Percentiles rank a stretch among this genome's conserved stretches.
phyloP scores from a whole-genome alignment of 2,797 vertebrate genomes.

The Silurus aristotelis region DNA sequence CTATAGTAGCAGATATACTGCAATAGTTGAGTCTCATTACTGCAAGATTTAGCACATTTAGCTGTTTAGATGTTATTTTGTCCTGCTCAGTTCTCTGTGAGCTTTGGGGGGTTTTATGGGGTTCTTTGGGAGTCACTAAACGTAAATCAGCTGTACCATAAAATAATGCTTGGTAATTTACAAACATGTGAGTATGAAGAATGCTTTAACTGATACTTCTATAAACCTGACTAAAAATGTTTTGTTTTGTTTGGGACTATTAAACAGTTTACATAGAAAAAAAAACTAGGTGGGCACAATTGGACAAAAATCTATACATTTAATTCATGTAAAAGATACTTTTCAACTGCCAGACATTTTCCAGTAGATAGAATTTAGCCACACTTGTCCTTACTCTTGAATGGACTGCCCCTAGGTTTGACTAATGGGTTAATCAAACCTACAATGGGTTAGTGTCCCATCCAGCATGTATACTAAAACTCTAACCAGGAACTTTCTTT shows the following conservation, averaged over 20 bases:
- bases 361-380: background rate
- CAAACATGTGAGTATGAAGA: background rate
- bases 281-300: background rate
- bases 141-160: background rate
- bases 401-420: background rate
- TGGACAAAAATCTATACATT: background rate
- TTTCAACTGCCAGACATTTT: background rate
- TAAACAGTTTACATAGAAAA: background rate
- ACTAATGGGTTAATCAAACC: too few relatives aligned
- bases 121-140: slow-evolving; percentile 7
- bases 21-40: background rate
- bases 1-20: background rate
- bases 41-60: background rate
- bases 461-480: background rate
- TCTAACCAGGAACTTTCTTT: too few relatives aligned
- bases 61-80: background rate
- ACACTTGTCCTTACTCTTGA: background rate
- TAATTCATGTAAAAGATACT: background rate
- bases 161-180: background rate
- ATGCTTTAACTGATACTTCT: background rate
- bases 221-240: background rate
- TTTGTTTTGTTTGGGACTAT: background rate
- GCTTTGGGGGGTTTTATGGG: background rate
- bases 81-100: background rate
- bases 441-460: background rate